A percentile compares a stretch with the other conserved stretches of the same genome.
Conservation (phyloP, 2,113 vertebrate genomes). For the Hylia prasina region DNA sequence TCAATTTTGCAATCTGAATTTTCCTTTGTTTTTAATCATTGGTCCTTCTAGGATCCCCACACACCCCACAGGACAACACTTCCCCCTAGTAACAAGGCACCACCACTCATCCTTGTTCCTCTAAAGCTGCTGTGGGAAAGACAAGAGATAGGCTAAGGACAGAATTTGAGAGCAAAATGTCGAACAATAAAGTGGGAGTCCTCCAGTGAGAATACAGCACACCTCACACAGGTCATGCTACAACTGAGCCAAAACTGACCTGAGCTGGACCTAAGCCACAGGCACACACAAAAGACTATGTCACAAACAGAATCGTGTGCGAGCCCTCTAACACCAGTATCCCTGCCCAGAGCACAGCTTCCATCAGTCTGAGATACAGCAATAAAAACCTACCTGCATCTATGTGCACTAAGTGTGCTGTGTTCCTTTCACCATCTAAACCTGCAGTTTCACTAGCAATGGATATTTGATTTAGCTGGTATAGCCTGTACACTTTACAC, state of each 20-base stretch:
- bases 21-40: neutral
- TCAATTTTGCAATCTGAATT: neutral
- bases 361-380: neutral
- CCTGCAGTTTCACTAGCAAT: neutral
- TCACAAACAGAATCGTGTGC: neutral
- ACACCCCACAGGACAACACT: neutral
- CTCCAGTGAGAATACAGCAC: neutral
- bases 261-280: accelerated
- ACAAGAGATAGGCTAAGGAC: neutral
- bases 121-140: neutral
- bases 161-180: neutral
- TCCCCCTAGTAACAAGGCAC: neutral
- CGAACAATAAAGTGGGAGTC: accelerated
- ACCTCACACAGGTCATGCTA: neutral
- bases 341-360: neutral
- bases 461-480: neutral
- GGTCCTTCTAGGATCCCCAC: neutral
- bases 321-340: neutral
- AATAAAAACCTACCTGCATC: neutral
- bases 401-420: neutral
- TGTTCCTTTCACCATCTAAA: neutral
- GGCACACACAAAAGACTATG: neutral
- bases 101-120: neutral
- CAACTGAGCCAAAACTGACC: neutral
- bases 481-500: neutral